Conservation (phyloP, 1,140 invertebrate species). For the Drosophila nannoptera region DNA sequence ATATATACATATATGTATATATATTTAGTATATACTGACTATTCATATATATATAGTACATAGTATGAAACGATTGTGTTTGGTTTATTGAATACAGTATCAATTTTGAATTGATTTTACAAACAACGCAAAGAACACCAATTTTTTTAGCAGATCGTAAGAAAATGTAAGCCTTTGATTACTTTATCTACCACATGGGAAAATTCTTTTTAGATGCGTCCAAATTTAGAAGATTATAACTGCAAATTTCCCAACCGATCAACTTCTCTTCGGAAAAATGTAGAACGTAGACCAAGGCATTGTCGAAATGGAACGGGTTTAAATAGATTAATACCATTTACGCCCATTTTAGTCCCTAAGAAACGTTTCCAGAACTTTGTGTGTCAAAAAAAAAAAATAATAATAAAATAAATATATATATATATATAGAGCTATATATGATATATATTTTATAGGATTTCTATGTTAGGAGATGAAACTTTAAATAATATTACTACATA, state of each 20-base stretch:
- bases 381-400: conserved; percentile 44
- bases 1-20: conserved; percentile 26
- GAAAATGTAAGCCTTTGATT: conserved; percentile 63
- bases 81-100: conserved; percentile 39
- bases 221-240: conserved; percentile 18
- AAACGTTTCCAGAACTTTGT: conserved; percentile 38
- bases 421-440: conserved; percentile 35
- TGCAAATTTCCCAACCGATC: conserved; percentile 13
- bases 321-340: conserved; percentile 22
- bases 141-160: conserved; percentile 47
- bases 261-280: background rate
- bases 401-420: conserved; percentile 16
- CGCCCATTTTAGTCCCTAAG: conserved; percentile 28
- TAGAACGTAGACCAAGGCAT: conserved; percentile 34
- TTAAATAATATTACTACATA: conserved; percentile 26
- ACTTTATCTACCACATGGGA: conserved; percentile 69
- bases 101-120: conserved; percentile 58
- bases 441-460: conserved; percentile 59
- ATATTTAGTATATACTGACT: conserved; percentile 7
- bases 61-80: conserved; percentile 23
- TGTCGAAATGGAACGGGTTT: conserved; percentile 37
- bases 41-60: too few relatives aligned
- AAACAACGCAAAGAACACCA: conserved; percentile 63
- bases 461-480: conserved; percentile 35
- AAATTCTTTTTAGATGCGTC: conserved; percentile 47